Base-by-base conservation (phyloP, 1,140 invertebrate genomes). In the Trichogramma pretiosum region DNA sequence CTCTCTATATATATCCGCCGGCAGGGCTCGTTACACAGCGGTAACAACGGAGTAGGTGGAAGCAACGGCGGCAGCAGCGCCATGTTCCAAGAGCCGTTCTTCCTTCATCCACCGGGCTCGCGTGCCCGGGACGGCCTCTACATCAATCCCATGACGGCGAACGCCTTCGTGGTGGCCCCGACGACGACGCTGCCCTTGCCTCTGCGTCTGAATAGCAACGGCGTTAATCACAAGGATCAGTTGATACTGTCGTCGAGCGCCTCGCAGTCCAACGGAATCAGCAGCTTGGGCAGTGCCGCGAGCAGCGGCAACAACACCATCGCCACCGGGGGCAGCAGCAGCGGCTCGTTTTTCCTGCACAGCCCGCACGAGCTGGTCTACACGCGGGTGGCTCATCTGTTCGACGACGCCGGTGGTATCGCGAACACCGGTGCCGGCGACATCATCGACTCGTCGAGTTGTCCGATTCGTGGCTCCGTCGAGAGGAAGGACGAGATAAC, bases 321-420 rank as follows among this genome's bases (percentile, higher is more conserved):
- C 24, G 18, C 3, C 3, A 22, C 11, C 26, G 17, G 26, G 19
- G 7, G 10, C 19, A n/a, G n/a, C 30, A 64, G 62, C 46, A 63
- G 67, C 43, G 77, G 79, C 16, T 84, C 87, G 7, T 92, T 90
- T 70, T 91, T 87, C 56, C 71, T 91, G 24, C 88, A 92, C 66
- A 83, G 84, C 60, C 87, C 78, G 21, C 81, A 77, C 65, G 81
- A 87, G 50, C 73, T 86, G 30, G 78, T 82, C 5, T 86, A 87
- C 60, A 84, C 85, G 56, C 74, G 84, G 34, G 83, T 87, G 39
- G 80, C 85, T 30, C 84, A 87, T 58, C 68, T 92, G 30, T 92
- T 92, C 63, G 79, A 63, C 46, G 64, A 69, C 7, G 53, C 47
- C 34, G 63, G 60, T 44, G 57, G 60, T 2, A 23, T 48, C 54